Evolutionary conservation across 2,888 invertebrate species (phyloP).

Genomic region (Callinectes sapidus): DNA sequence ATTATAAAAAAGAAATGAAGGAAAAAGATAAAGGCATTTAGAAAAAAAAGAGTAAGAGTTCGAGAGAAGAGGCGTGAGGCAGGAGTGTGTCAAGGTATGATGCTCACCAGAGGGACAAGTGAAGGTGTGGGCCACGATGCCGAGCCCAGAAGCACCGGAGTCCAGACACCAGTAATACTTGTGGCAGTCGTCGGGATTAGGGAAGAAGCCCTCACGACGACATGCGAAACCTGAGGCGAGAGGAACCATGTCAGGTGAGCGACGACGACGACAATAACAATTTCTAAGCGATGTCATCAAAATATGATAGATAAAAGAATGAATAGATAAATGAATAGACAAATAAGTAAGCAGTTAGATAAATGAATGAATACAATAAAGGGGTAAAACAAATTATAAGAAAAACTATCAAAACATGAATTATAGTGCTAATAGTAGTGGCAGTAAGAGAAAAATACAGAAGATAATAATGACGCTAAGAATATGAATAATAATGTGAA

Average conservation of each 20-base stretch:
- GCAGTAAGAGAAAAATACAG: too few relatives aligned
- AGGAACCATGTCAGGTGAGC: slow-evolving; percentile 23
- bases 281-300: background rate
- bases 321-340: too few relatives aligned
- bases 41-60: background rate
- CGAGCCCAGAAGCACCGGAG: slow-evolving; percentile 85
- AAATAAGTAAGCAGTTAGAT: too few relatives aligned
- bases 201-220: slow-evolving; percentile 93
- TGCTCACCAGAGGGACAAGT: slow-evolving; percentile 86
- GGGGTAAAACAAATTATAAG: too few relatives aligned
- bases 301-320: too few relatives aligned
- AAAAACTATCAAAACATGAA: background rate
- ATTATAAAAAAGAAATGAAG: background rate
- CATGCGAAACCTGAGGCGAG: slow-evolving; percentile 87
- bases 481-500: too few relatives aligned
- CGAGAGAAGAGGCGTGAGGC: background rate
- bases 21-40: background rate
- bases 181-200: slow-evolving; percentile 93
- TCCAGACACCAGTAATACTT: slow-evolving; percentile 97
- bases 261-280: background rate
- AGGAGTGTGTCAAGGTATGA: slow-evolving; percentile 79
- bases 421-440: background rate
- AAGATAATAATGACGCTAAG: too few relatives aligned
- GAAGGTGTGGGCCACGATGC: slow-evolving; percentile 93
- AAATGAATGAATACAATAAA: too few relatives aligned